Evolutionary conservation across 2,888 invertebrate genomes (phyloP), one percentile per base, ranked within the genome.

Genomic region (Pammene aurita): DNA sequence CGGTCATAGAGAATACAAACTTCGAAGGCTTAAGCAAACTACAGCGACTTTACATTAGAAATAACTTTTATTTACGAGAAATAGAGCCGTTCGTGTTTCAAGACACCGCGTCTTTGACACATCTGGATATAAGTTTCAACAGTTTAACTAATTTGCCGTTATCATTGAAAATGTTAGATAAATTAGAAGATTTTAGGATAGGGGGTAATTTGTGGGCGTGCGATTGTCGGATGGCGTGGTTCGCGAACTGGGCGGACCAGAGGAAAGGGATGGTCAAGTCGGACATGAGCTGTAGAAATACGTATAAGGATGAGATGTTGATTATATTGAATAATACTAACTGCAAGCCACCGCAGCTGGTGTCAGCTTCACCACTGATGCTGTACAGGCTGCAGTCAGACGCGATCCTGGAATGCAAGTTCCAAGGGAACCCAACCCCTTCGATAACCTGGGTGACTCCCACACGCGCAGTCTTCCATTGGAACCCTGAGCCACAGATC

Each of bases 371-470:
- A 14, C 94, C 95, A 2, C 92, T 94, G 48, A 94, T 93, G 72
- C 89, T 95, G 79, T 94, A 96, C 82, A 84, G 94, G 72, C 85
- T 96, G 67, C 94, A 94, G 78, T 93, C 94, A 10, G 93, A 95
- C 70, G 96, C 96, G 0, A 86, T 95, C 16, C 88, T 98, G 42
- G 95, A 96, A 79, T 98, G 98, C 87, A 94, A 94, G 72, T 96
- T 95, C 80, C 93, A 93, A 41, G 96, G 96, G 0, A 95, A 96
- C 81, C 97, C 97, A 0, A 88, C 93, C 50, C 97, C 97, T 1
- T 95, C 96, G 57, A 94, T 98, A 63, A 96, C 96, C 11, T 98
- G 98, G 98, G 94, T 96, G 38, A 97, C 97, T 1, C 97, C 97
- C 4, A 94, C 93, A 0, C 93, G 95, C 64, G 92, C 94, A 78